Evolutionary conservation across 2,888 invertebrate genomes (phyloP).

Genomic region (Trachelus troglodyta): DNA sequence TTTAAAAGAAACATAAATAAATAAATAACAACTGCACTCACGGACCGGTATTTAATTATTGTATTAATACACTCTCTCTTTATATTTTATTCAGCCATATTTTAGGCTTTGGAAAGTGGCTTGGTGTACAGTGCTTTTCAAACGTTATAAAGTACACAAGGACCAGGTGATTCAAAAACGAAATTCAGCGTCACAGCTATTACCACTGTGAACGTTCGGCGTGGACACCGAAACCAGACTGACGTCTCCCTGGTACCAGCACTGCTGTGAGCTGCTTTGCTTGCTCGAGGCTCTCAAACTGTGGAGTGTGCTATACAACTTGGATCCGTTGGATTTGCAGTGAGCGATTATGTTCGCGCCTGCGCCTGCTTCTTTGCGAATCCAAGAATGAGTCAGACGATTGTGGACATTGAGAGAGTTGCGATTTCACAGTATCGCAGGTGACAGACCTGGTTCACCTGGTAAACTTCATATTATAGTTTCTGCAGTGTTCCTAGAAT

Average conservation of each 20-base stretch:
- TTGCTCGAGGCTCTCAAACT: background rate
- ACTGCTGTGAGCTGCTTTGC: background rate
- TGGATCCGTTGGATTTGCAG: background rate
- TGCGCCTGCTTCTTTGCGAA: background rate
- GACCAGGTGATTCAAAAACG: background rate
- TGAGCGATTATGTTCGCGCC: background rate
- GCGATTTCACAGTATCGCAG: background rate
- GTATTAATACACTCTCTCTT: background rate
- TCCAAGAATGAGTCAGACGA: background rate
- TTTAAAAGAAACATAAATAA: background rate
- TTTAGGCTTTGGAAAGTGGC: background rate
- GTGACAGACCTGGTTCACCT: background rate
- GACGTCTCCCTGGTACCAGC: background rate
- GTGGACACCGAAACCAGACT: background rate
- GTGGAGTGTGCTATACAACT: background rate
- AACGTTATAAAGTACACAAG: background rate
- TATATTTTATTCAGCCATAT: background rate
- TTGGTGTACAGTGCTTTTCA: background rate
- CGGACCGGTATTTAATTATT: background rate
- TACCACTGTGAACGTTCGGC: background rate
- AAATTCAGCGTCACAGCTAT: background rate
- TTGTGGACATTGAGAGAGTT: background rate
- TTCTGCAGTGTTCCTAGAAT: background rate
- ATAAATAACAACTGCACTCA: background rate
- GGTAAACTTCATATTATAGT: background rate